These are phyloP conservation scores for Sus cebifrons DNA, from an alignment of 2,797 vertebrate species.

Conservation along the genomic window DNA sequence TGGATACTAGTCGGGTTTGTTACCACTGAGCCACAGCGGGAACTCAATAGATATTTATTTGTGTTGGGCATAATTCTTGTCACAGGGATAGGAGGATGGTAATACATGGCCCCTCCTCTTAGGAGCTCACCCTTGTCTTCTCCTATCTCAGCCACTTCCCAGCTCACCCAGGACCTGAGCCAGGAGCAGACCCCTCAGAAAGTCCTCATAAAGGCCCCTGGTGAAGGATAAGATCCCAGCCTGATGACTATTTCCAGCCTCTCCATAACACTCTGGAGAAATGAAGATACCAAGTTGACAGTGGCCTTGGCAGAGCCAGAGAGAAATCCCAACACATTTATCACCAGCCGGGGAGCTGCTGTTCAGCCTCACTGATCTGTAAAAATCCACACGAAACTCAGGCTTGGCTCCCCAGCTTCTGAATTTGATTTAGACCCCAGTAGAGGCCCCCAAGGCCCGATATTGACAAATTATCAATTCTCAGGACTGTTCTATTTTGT, in stretches of 20 bases:
- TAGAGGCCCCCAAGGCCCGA: slow-evolving; percentile 46
- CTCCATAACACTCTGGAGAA: neutral
- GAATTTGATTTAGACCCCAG: slow-evolving; percentile 77
- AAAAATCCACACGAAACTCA: slow-evolving; percentile 77
- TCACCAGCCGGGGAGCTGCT: slow-evolving; percentile 59
- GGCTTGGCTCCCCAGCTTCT: slow-evolving; percentile 62
- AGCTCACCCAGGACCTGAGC: neutral
- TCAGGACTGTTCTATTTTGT: neutral
- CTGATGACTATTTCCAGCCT: neutral
- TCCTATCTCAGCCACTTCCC: neutral
- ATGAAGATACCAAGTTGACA: slow-evolving; percentile 65
- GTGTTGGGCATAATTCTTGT: neutral
- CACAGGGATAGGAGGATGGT: neutral
- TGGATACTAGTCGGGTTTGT: no score
- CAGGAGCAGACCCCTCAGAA: neutral
- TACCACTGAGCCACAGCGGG: no score
- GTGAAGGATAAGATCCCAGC: neutral
- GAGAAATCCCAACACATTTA: slow-evolving; percentile 63
- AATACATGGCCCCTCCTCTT: neutral
- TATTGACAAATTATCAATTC: slow-evolving; percentile 61
- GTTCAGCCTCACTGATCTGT: slow-evolving; percentile 79
- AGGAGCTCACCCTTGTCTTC: neutral
- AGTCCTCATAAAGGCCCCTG: neutral
- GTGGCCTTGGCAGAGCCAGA: slow-evolving; percentile 59
- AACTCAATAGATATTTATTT: neutral